Conservation (phyloP, 2,888 invertebrate species). For the Isoperla grammatica region DNA sequence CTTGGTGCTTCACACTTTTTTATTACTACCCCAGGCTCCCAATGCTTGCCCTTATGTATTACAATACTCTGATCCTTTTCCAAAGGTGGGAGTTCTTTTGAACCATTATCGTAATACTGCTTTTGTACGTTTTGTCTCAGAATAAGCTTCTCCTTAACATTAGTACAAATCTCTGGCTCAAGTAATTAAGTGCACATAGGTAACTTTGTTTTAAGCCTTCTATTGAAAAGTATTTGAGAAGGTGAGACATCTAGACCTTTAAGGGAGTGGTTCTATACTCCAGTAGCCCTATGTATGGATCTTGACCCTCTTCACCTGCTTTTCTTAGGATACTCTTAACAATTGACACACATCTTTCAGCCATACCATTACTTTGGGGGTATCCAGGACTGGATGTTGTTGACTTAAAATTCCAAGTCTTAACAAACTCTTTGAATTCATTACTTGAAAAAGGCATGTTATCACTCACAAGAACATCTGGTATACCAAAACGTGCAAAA, state of each 20-base stretch:
- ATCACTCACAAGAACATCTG: not conserved
- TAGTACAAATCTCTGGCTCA: not conserved
- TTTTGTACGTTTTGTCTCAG: not conserved
- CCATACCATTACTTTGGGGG: slow-evolving; percentile 5
- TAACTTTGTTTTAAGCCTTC: slow-evolving; percentile 2
- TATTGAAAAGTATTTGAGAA: not conserved
- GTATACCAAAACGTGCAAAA: slow-evolving; percentile 6
- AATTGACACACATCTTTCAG: not conserved
- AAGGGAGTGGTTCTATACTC: not conserved
- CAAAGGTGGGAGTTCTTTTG: not conserved
- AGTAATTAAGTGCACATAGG: not conserved
- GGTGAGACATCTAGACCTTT: not conserved
- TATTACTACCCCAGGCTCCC: not conserved
- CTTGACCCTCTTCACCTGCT: not conserved
- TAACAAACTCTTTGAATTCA: not conserved
- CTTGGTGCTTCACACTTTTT: not conserved
- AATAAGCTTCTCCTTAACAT: not conserved
- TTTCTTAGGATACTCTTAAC: not conserved
- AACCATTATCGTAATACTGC: not conserved
- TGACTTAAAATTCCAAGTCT: not conserved
- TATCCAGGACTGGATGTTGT: slow-evolving; percentile 8
- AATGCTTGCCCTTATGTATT: not conserved
- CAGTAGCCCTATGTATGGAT: not conserved
- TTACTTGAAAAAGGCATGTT: no score
- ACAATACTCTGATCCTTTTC: not conserved